Percentiles rank a stretch among this genome's conserved stretches.
Evolutionary conservation across 2,888 invertebrate species (phyloP).

Genomic region (Helicoverpa assulta): DNA sequence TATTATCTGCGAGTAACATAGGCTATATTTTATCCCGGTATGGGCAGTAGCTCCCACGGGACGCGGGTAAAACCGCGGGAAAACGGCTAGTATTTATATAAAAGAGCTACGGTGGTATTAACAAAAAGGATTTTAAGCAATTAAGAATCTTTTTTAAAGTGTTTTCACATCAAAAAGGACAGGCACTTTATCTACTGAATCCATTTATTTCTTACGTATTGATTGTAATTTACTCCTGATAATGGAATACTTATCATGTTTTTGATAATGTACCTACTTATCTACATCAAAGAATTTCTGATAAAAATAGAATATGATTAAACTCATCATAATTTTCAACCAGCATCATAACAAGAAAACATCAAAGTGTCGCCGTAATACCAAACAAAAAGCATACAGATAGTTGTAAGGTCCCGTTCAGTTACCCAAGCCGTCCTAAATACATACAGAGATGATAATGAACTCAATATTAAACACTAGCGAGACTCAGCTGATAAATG

Average conservation of each 20-base stretch:
- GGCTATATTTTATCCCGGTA: too few species aligned
- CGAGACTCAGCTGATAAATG: conserved; percentile 63
- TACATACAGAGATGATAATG: conserved; percentile 64
- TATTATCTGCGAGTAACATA: too few species aligned
- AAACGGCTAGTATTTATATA: conserved; percentile 4
- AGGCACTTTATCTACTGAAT: too few species aligned
- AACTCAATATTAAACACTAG: conserved; percentile 63
- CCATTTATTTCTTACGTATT: too few species aligned
- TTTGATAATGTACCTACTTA: too few species aligned
- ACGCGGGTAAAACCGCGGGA: too few species aligned
- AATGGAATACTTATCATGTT: too few species aligned
- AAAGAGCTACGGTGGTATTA: conserved; percentile 1
- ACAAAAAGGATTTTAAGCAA: conserved; percentile 11
- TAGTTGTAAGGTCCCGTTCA: conserved; percentile 45
- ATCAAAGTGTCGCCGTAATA: conserved; percentile 31
- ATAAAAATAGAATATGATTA: too few species aligned
- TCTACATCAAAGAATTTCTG: too few species aligned
- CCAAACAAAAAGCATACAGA: conserved; percentile 58
- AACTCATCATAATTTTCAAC: not conserved
- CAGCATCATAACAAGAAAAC: conserved; percentile 3
- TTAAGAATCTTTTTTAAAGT: not conserved
- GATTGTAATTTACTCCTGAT: too few species aligned
- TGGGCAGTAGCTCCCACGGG: too few species aligned
- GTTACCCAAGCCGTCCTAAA: conserved; percentile 61
- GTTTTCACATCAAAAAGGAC: too few species aligned